phyloP scores from a whole-genome alignment of 2,888 invertebrate genomes.

The Drosophila mercatorum region DNA sequence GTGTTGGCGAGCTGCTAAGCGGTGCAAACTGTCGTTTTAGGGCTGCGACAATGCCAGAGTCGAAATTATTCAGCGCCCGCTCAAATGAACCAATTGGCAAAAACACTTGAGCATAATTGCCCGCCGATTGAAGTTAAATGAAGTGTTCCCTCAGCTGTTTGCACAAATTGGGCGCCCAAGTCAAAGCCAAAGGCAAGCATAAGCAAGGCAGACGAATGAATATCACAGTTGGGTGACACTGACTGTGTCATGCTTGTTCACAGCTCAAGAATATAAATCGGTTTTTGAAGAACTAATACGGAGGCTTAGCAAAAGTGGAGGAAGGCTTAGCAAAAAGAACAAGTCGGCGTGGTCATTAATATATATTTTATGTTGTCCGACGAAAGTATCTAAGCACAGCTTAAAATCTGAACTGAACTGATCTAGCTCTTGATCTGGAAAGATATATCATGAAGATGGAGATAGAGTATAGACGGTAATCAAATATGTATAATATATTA shows the following conservation, averaged over 20 bases:
- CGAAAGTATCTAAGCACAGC: no score
- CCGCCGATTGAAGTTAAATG: conserved; percentile 77
- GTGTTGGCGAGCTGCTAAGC: conserved; percentile 3
- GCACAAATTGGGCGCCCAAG: conserved; percentile 45
- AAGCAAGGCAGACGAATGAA: conserved; percentile 1
- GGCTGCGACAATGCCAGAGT: conserved; percentile 42
- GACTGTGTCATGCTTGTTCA: not conserved
- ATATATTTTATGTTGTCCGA: no score
- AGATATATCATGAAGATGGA: no score
- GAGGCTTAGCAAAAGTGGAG: no score
- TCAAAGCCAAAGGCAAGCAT: conserved; percentile 5
- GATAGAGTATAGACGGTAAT: no score
- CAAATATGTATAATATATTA: no score
- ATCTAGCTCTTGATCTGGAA: no score
- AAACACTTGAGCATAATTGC: conserved; percentile 68
- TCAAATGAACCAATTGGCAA: conserved; percentile 69
- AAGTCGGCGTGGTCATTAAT: no score
- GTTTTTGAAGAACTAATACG: no score
- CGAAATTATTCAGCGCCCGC: conserved; percentile 13
- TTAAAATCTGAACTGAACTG: no score
- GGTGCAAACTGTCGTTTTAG: conserved; percentile 37
- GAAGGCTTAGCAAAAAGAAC: no score
- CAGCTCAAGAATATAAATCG: not conserved
- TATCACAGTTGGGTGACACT: not conserved
- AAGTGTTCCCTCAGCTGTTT: conserved; percentile 61